Evolutionary conservation across 2,797 vertebrate genomes (phyloP).

Genomic region (Gadopsis marmoratus): DNA sequence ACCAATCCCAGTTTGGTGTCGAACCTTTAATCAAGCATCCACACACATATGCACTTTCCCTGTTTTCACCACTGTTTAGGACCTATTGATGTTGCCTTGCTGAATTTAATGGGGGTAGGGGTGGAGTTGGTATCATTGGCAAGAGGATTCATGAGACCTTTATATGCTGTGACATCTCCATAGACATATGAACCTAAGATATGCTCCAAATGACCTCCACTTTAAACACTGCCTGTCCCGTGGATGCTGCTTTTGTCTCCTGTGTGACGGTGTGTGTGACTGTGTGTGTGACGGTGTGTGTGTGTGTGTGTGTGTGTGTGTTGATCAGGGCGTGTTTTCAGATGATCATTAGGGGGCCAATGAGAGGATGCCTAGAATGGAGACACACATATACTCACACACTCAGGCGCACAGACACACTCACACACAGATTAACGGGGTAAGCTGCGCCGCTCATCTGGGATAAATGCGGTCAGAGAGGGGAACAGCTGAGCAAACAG

Average conservation of each 20-base stretch:
- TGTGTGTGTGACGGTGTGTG: conserved; percentile 24
- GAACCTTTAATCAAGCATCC: conserved; percentile 34
- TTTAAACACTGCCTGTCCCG: conserved; percentile 31
- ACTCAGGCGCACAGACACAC: conserved; percentile 34
- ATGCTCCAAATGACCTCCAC: conserved; percentile 48
- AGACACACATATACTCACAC: conserved; percentile 38
- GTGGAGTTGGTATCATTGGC: conserved; percentile 1
- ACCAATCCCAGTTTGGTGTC: conserved; percentile 11
- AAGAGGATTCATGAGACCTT: conserved; percentile 23
- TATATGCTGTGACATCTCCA: conserved; percentile 27
- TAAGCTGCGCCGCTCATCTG: conserved; percentile 80
- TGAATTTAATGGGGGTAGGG: not conserved
- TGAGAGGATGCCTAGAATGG: conserved; percentile 62
- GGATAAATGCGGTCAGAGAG: conserved; percentile 83
- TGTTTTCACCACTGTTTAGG: not conserved
- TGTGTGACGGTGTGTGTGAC: conserved; percentile 8
- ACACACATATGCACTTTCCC: not conserved
- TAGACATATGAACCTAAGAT: conserved; percentile 31
- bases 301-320: conserved; percentile 27
- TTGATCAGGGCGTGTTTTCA: conserved; percentile 74
- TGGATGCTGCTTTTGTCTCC: conserved; percentile 26
- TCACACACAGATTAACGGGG: conserved; percentile 76
- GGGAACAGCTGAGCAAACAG: conserved; percentile 82
- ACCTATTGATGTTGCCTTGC: conserved; percentile 4
- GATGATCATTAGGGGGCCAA: conserved; percentile 64